Conservation (phyloP, 2,113 vertebrate species). For the Corythornis madagascariensis region DNA sequence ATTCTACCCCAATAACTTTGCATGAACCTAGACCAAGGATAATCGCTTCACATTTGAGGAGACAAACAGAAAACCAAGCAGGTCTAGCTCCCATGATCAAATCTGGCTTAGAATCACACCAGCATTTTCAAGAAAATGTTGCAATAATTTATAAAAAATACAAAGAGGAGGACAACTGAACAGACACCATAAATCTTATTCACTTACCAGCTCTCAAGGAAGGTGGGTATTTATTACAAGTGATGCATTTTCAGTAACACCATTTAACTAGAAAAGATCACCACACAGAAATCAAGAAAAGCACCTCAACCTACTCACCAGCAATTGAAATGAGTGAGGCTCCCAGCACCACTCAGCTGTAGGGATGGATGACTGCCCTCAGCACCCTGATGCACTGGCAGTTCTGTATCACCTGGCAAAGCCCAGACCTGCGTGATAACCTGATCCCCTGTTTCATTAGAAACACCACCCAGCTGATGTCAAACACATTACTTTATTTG, state of each 20-base stretch:
- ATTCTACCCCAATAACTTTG: background rate
- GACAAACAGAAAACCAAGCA: background rate
- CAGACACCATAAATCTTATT: background rate
- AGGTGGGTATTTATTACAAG: background rate
- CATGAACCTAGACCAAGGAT: background rate
- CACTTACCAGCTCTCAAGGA: background rate
- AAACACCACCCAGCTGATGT: constrained; percentile 80
- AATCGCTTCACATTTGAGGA: background rate
- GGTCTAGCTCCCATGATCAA: background rate
- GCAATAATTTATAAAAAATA: background rate
- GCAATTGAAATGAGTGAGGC: background rate
- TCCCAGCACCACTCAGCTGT: background rate
- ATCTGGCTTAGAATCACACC: background rate
- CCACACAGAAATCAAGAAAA: constrained; percentile 46
- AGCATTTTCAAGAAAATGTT: background rate
- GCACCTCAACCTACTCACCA: background rate
- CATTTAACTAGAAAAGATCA: constrained; percentile 37
- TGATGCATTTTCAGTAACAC: constrained; percentile 40
- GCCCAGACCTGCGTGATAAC: constrained; percentile 25
- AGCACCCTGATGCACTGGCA: background rate
- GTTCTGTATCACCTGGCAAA: constrained; percentile 28
- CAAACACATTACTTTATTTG: constrained; percentile 93
- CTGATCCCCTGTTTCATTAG: constrained; percentile 73
- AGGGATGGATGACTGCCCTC: background rate
- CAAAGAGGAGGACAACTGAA: background rate